These are phyloP conservation scores for Micromys minutus DNA, from an alignment of 2,113 vertebrate species.

Conservation along the genomic window DNA sequence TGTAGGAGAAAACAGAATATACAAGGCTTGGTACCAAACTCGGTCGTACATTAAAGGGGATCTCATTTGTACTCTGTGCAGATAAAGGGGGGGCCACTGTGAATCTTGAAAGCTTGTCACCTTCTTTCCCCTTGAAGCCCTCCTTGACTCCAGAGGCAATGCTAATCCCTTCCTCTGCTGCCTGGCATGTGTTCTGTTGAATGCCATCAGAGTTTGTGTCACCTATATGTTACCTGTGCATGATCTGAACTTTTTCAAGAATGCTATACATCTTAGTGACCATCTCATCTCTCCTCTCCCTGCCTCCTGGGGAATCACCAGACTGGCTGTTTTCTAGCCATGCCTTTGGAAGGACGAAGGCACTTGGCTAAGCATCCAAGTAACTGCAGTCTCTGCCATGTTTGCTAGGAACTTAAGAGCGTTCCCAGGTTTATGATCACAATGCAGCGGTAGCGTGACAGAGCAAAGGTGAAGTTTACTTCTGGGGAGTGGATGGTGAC, in stretches of 20 bases:
- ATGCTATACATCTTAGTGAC: background rate
- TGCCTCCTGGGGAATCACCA: background rate
- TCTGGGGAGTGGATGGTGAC: background rate
- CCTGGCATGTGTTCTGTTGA: background rate
- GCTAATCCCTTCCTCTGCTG: background rate
- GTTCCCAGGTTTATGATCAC: background rate
- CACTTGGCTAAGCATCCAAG: background rate
- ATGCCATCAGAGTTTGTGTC: background rate
- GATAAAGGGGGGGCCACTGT: too few species aligned
- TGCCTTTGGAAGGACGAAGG: background rate
- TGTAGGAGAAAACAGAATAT: background rate
- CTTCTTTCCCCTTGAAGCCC: constrained; percentile 3
- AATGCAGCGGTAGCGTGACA: background rate
- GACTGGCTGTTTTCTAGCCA: background rate
- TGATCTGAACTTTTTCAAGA: background rate
- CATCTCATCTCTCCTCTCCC: background rate
- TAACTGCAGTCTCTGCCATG: background rate
- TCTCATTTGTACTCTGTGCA: background rate
- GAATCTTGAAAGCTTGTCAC: background rate
- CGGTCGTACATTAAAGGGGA: background rate
- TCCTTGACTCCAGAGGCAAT: background rate
- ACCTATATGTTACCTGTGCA: background rate
- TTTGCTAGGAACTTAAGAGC: background rate
- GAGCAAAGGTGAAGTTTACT: background rate
- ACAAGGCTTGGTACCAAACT: background rate